Percentiles rank a stretch among this genome's conserved stretches.
phyloP scores from a whole-genome alignment of 2,797 vertebrate genomes.

The Ptychadena robeensis region DNA sequence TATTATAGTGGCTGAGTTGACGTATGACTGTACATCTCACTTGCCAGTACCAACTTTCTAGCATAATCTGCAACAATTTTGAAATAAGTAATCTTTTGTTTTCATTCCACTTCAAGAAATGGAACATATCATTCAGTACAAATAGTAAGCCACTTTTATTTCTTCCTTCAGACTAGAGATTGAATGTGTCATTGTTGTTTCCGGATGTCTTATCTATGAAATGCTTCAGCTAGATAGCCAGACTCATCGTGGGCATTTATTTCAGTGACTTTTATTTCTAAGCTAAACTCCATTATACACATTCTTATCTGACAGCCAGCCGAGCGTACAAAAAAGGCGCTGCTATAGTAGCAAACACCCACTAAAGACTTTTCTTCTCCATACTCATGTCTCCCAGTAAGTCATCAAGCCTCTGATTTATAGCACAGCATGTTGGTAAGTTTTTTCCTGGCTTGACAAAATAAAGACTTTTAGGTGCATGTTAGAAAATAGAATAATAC shows the following conservation, averaged over 20 bases:
- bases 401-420: not conserved
- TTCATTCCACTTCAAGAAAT: constrained; percentile 20
- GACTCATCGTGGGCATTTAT: constrained; percentile 41
- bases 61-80: constrained; percentile 18
- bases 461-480: not conserved
- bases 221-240: constrained; percentile 46
- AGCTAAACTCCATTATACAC: constrained; percentile 45
- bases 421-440: not conserved
- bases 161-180: constrained; percentile 25
- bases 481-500: not conserved
- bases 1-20: not conserved
- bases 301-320: constrained; percentile 51
- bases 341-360: constrained; percentile 16
- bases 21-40: constrained; percentile 2
- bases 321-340: constrained; percentile 19
- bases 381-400: not conserved
- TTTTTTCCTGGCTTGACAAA: constrained; percentile 6
- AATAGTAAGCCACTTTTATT: constrained; percentile 30
- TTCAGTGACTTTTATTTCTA: constrained; percentile 45
- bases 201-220: constrained; percentile 45
- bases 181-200: constrained; percentile 51
- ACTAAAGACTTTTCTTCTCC: constrained; percentile 27
- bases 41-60: constrained; percentile 5
- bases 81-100: constrained; percentile 44
- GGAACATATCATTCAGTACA: constrained; percentile 27